A percentile compares a stretch with the other conserved stretches of the same genome.
Conservation (phyloP, 2,113 vertebrate genomes). For the Gavialis gangeticus region DNA sequence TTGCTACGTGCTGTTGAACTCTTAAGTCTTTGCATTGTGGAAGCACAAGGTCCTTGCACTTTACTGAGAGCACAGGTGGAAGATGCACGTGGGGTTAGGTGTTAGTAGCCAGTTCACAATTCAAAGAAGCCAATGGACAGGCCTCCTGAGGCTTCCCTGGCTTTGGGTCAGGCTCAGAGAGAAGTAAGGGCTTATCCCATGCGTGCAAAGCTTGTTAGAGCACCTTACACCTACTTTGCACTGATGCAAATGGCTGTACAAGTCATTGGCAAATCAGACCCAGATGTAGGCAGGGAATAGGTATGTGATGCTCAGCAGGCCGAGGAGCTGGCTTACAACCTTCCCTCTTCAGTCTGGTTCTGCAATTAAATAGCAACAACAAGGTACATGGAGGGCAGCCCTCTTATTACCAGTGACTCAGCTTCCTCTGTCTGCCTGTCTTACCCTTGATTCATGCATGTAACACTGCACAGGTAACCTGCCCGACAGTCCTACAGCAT, state of each 20-base stretch:
- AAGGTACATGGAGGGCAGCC: background rate
- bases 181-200: background rate
- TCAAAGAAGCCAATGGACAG: background rate
- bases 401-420: background rate
- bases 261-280: background rate
- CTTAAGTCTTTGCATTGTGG: fast-evolving
- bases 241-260: background rate
- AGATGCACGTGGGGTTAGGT: background rate
- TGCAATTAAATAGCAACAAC: background rate
- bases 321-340: background rate
- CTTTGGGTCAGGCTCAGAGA: background rate
- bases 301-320: background rate
- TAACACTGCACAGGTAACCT: background rate
- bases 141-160: background rate
- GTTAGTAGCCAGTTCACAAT: background rate
- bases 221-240: background rate
- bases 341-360: background rate
- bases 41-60: fast-evolving
- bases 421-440: background rate
- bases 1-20: background rate
- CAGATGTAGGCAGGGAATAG: background rate
- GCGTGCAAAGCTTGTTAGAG: background rate
- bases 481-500: background rate
- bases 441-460: background rate
- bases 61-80: fast-evolving